phyloP scores from a whole-genome alignment of 2,797 vertebrate species.

The Coreius guichenoti region DNA sequence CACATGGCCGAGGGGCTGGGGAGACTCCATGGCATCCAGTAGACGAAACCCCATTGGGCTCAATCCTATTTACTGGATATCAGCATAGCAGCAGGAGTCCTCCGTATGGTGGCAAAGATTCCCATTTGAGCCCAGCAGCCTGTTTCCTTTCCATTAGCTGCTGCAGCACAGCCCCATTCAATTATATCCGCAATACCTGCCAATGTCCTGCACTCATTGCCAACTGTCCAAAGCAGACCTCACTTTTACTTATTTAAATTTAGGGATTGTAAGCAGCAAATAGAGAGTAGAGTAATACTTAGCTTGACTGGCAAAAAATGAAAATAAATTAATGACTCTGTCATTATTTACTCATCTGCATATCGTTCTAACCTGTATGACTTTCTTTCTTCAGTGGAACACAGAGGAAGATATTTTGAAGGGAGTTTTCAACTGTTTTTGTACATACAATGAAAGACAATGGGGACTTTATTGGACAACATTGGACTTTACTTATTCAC shows the following conservation, averaged over 20 bases:
- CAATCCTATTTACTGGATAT: constrained; percentile 66
- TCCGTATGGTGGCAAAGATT: constrained; percentile 57
- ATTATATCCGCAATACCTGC: constrained; percentile 57
- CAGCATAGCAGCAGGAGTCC: constrained; percentile 59
- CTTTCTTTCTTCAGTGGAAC: background rate
- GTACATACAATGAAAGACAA: background rate
- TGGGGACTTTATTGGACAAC: background rate
- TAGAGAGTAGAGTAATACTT: constrained; percentile 12
- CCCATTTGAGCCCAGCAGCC: constrained; percentile 57
- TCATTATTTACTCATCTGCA: constrained; percentile 4
- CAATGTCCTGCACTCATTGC: constrained; percentile 44
- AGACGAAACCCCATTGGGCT: constrained; percentile 59
- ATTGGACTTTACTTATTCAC: background rate
- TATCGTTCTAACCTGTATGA: background rate
- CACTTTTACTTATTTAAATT: constrained; percentile 45
- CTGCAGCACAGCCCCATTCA: constrained; percentile 43
- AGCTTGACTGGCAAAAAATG: constrained; percentile 5
- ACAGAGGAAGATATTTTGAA: background rate
- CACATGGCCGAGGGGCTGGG: constrained; percentile 18
- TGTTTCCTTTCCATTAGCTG: constrained; percentile 63
- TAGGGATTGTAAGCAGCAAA: constrained; percentile 39
- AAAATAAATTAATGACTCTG: background rate
- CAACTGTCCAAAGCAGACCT: constrained; percentile 30
- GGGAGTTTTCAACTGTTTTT: background rate
- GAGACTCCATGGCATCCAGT: constrained; percentile 41